phyloP scores from a whole-genome alignment of 2,113 vertebrate genomes.

The Periophthalmodon schlosseri region DNA sequence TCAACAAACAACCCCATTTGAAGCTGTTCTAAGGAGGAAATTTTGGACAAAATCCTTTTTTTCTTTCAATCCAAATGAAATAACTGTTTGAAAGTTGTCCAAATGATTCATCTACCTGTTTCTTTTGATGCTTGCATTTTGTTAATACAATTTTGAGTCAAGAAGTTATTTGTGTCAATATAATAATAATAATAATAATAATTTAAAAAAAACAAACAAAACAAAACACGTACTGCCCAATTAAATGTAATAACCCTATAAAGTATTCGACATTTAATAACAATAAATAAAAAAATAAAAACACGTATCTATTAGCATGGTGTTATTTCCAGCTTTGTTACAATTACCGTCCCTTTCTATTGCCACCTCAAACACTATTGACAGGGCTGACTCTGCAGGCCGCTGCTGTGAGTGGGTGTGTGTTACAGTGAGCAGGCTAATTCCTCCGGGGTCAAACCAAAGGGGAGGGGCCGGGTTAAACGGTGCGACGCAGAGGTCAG shows the following conservation, averaged over 20 bases:
- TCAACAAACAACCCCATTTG: no score
- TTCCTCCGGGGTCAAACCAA: constrained; percentile 65
- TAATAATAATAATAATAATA: no score
- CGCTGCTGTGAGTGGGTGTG: constrained; percentile 21
- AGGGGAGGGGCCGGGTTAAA: constrained; percentile 70
- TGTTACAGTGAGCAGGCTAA: constrained; percentile 57
- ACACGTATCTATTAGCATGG: not conserved
- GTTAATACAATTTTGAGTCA: not conserved
- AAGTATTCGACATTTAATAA: no score
- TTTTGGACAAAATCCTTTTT: no score
- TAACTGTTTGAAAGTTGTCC: not conserved
- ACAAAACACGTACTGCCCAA: no score
- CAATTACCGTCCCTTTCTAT: not conserved
- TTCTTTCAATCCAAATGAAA: no score
- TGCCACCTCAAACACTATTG: not conserved
- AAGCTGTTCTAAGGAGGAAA: not conserved
- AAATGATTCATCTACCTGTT: not conserved
- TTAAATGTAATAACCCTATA: no score
- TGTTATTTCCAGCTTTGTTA: not conserved
- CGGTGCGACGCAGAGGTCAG: constrained; percentile 65
- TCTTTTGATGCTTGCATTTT: not conserved
- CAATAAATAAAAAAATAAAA: no score
- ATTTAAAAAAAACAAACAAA: no score
- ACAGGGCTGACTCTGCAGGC: not conserved
- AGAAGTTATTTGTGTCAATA: not conserved